Percentiles rank a stretch among this genome's conserved stretches.
Evolutionary conservation across 2,113 vertebrate species (phyloP).

Genomic region (Bathybates hornii): DNA sequence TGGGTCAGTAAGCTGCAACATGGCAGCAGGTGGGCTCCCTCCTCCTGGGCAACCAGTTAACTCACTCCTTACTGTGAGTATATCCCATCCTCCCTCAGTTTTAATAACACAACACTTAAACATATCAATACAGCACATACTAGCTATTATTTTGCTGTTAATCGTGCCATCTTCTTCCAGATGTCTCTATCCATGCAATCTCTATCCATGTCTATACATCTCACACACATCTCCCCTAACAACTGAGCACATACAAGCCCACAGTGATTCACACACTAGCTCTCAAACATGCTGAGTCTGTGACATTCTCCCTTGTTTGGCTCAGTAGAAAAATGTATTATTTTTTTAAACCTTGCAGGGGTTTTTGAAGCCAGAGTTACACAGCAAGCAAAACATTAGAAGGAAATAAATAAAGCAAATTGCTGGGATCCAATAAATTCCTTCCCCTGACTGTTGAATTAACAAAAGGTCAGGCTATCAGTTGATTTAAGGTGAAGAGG

Average conservation of each 20-base stretch:
- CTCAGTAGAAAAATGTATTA: not conserved
- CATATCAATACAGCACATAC: not conserved
- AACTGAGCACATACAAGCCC: not conserved
- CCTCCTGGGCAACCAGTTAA: not conserved
- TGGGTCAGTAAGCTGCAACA: slow-evolving; percentile 42
- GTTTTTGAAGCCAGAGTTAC: slow-evolving; percentile 33
- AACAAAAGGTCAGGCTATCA: not conserved
- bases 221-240: not conserved
- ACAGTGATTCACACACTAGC: not conserved
- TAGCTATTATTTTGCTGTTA: not conserved
- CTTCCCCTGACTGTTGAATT: not conserved
- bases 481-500: not conserved
- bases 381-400: not conserved
- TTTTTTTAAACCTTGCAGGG: slow-evolving; percentile 3
- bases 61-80: slow-evolving; percentile 7
- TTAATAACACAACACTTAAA: not conserved
- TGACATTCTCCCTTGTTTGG: slow-evolving; percentile 21
- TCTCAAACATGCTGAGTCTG: not conserved
- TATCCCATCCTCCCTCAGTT: not conserved
- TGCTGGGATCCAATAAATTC: not conserved
- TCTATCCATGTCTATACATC: not conserved
- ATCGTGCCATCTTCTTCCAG: not conserved
- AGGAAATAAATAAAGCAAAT: not conserved
- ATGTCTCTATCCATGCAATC: not conserved
- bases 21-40: slow-evolving; percentile 19